Evolutionary conservation across 2,113 vertebrate genomes (phyloP), one percentile per base, ranked within the genome.

Genomic region (Carollia perspicillata): DNA sequence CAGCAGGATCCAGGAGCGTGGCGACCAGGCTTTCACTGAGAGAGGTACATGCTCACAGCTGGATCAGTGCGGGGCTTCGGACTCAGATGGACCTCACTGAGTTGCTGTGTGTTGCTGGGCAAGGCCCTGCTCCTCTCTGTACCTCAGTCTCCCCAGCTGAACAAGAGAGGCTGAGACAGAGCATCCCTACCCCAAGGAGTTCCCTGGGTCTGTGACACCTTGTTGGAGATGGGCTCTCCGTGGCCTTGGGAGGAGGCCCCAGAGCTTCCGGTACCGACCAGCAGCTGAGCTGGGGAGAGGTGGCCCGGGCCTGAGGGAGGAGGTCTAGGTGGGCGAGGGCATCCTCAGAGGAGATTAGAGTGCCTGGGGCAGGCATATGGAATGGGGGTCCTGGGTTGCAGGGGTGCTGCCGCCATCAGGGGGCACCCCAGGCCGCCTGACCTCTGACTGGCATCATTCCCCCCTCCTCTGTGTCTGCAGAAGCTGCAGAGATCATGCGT

Each of bases 21-120:
- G 99, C 68, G 99, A 99, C 98, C 99, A 99, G 96, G 99, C 99
- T 90, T 99, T 99, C 98, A 99, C 99, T 8, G 99, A 99, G 97
- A 99, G 99, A 99, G 99, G 99, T 99, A 98, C 0, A 66, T 86
- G 58, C 6, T 1, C n/a, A 40, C 17, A 8, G 14, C 60, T 30
- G 85, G 51, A 40, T 3, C 2, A 17, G 42, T 5, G 28, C 0
- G 5, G 40, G 58, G 47, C 12, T 40, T 60, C 17, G 9, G 47
- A 20, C 30, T 44, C 8, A 35, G 49, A 49, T 9, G 51, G 33
- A 13, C 66, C 12, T 20, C 16, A 35, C 18, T 42, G 69, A 35
- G 37, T 71, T 83, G 18, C 72, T 80, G 11, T 68, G 71, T 66
- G 69, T 77, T 77, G 14, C 35, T 33, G 75, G 74, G 4, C 69